Evolutionary conservation across 2,113 vertebrate species (phyloP).

Genomic region (Paratilapia polleni): DNA sequence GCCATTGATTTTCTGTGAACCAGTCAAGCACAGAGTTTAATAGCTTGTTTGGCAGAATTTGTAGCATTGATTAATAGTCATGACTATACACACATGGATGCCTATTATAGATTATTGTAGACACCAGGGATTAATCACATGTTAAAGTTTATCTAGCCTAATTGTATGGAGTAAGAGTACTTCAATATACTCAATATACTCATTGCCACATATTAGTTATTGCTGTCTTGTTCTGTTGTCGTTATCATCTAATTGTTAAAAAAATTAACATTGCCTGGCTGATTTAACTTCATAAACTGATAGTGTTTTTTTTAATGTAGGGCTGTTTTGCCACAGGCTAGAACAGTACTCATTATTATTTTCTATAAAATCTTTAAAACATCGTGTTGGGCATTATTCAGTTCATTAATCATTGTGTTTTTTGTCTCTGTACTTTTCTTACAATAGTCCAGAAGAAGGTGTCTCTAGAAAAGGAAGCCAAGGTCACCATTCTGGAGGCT

Average conservation of each 20-base stretch:
- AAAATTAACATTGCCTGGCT: neutral
- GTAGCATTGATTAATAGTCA: constrained; percentile 22
- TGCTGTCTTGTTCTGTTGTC: neutral
- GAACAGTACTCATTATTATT: neutral
- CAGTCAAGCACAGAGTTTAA: constrained; percentile 43
- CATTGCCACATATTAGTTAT: no score
- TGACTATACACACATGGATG: constrained; percentile 13
- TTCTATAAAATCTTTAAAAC: neutral
- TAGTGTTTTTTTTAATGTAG: neutral
- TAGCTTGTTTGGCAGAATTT: constrained; percentile 38
- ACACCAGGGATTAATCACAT: constrained; percentile 20
- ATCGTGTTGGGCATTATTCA: neutral
- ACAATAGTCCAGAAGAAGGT: constrained; percentile 84
- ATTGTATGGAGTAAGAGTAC: neutral
- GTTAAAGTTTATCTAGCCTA: neutral
- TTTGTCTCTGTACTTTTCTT: constrained; percentile 23
- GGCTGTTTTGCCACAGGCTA: neutral
- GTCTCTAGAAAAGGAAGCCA: constrained; percentile 84
- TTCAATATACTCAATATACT: no score
- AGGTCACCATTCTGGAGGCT: constrained; percentile 88
- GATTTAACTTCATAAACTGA: neutral
- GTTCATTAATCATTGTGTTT: neutral
- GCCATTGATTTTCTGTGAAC: constrained; percentile 39
- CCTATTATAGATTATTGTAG: neutral
- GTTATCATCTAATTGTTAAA: neutral